These are phyloP conservation scores for Noctuana brunneofusca DNA, from an alignment of 2,888 invertebrate species.

Conservation along the genomic window DNA sequence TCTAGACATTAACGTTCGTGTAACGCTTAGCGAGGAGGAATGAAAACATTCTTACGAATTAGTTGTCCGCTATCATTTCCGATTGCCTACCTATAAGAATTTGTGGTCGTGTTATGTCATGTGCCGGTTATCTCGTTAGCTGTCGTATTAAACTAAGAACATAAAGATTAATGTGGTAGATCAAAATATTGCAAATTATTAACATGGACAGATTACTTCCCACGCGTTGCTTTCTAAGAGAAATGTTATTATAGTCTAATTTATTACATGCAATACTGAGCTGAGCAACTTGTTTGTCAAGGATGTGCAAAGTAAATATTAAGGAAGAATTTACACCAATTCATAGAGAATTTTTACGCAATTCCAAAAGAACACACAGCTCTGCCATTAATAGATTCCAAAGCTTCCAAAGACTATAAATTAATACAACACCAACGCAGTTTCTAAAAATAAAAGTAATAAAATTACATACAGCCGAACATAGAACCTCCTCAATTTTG, in stretches of 20 bases:
- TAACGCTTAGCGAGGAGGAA: background rate
- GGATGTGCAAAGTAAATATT: background rate
- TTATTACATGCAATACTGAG: constrained; percentile 5
- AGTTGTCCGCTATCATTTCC: constrained; percentile 1
- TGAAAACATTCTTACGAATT: background rate
- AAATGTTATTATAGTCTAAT: constrained; percentile 41
- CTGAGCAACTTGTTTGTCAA: background rate
- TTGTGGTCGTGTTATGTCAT: background rate
- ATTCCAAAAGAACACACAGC: no score
- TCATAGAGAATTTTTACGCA: background rate
- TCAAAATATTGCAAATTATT: constrained; percentile 9
- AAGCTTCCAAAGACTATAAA: no score
- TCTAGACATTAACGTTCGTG: background rate
- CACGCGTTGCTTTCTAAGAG: constrained; percentile 50
- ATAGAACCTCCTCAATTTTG: no score
- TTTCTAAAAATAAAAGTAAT: no score
- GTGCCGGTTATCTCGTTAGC: constrained; percentile 1
- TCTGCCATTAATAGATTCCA: no score
- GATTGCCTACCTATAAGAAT: constrained; percentile 6
- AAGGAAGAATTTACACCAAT: background rate
- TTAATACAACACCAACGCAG: no score
- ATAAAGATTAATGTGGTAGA: constrained; percentile 11
- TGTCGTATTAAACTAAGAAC: constrained; percentile 12
- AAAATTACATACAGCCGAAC: no score
- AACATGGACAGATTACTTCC: constrained; percentile 26